Base-by-base conservation (phyloP, 2,797 vertebrate genomes). In the Ctenopoma multispine region DNA sequence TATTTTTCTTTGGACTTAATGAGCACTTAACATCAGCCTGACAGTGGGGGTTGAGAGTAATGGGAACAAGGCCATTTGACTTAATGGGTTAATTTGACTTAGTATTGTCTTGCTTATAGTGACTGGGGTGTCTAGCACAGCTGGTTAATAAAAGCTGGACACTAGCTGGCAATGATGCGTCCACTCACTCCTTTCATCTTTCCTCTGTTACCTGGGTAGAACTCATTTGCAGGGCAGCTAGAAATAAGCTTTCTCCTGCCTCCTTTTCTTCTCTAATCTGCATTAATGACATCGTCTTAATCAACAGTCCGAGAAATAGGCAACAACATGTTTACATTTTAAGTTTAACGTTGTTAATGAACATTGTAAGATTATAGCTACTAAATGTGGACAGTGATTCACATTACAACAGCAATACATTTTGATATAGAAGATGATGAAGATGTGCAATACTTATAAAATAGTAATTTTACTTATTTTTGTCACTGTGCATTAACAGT, bases 1-100 rank as follows among this genome's bases (percentile, higher is more conserved):
- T 51, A 78, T 79, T 72, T 66, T 87, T 85, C 76, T 84, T 71
- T 74, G 14, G 53, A 49, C 72, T 65, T 90, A 91, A 92, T 89
- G 79, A 90, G 75, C 75, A 69, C 69, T 84, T 90, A 90, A 89
- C 64, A 85, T 49, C 38, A 72, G 34, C 49, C 75, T 79, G 81
- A 87, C 84, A 67, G 73, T 62, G 40, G 61, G 83, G 76, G 84
- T 24, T 41, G 63, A 87, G 63, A 83, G 38, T 85, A 91, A 91
- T 85, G 68, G 75, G 72, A 68, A 72, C 10, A 5, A 64, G 72
- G 67, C 82, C 79, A 82, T 72, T 70, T 86, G 63, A 62, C 72
- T 56, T 72, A 79, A 88, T 74, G 56, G 63, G 62, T 60, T 85
- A 56, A 65, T 89, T 84, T 86, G 74, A 86, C 76, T 72, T 63